Evolutionary conservation across 2,888 invertebrate genomes (phyloP), one percentile per base, ranked within the genome.

Genomic region (Pyrgus malvae): DNA sequence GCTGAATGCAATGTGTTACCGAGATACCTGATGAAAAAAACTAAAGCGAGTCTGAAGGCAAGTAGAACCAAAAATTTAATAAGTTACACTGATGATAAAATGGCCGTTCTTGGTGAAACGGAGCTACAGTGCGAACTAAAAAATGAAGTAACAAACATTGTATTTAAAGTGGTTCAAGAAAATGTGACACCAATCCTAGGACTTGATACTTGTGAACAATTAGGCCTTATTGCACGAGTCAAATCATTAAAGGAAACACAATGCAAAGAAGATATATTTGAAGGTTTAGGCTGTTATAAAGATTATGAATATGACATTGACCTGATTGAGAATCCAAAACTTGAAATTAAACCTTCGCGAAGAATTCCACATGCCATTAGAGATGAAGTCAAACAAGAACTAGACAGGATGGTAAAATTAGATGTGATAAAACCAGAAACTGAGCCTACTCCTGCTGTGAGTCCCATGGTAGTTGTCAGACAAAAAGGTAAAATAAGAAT

Each of bases 391-490:
- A 63, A 63, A 19, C 42, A 63, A 55, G 63, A 61, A 61, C 55
- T 63, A 5, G 63, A 63, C 17, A 42, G 42, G 17, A 42, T 60
- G 59, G 61, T 60, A 16, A 55, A 55, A 19, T 55, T 55, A 51
- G 49, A 59, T 42, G 55, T 62, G 35, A 60, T 64, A 54, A 60
- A 56, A 54, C 60, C 58, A 41, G 60, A 48, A 48, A 62, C 56
- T 29, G 56, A 64, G 45, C 61, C 62, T 49, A 61, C 61, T 3
- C 58, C 58, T 41, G 61, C 60, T 2, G 65, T 63, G 5, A 60
- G 59, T 37, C 63, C 64, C 23, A 62, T 61, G 61, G 60, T 64
- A 56, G 27, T 61, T 4, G 59, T 63, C 7, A 57, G 27, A 57
- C 55, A 63, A 55, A 60, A 63, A 45, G 51, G 42, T 27, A 60